Evolutionary conservation across 2,113 vertebrate species (phyloP).

Genomic region (Aepyceros melampus): DNA sequence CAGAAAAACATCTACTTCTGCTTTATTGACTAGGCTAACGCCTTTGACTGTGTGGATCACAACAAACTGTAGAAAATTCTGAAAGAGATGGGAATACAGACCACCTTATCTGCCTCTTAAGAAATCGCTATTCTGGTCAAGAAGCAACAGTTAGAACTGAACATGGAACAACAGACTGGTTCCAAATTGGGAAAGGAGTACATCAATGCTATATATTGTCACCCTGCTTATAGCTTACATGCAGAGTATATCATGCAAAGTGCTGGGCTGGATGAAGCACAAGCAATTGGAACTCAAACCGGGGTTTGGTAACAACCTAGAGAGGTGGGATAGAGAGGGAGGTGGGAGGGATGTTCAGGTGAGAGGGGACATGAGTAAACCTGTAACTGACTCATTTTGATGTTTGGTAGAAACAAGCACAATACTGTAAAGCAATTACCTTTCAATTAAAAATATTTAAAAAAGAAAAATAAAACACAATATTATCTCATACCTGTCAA

Average conservation of each 20-base stretch:
- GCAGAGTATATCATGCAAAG: background rate
- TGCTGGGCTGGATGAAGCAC: background rate
- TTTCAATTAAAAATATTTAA: background rate
- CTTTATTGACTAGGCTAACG: background rate
- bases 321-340: background rate
- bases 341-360: background rate
- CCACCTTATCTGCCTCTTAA: background rate
- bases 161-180: background rate
- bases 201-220: background rate
- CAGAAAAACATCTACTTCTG: background rate
- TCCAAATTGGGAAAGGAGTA: background rate
- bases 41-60: background rate
- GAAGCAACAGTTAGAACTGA: background rate
- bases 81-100: background rate
- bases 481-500: background rate
- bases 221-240: background rate
- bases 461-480: background rate
- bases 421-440: background rate
- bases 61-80: background rate
- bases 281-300: background rate
- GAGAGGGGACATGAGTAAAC: background rate
- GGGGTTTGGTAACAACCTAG: background rate
- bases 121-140: background rate
- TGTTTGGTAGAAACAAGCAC: background rate
- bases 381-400: background rate